A percentile compares a stretch with the other conserved stretches of the same genome.
Evolutionary conservation across 92 coral and sea anemone species (phyloP).

Genomic region (Palythoa grandis): DNA sequence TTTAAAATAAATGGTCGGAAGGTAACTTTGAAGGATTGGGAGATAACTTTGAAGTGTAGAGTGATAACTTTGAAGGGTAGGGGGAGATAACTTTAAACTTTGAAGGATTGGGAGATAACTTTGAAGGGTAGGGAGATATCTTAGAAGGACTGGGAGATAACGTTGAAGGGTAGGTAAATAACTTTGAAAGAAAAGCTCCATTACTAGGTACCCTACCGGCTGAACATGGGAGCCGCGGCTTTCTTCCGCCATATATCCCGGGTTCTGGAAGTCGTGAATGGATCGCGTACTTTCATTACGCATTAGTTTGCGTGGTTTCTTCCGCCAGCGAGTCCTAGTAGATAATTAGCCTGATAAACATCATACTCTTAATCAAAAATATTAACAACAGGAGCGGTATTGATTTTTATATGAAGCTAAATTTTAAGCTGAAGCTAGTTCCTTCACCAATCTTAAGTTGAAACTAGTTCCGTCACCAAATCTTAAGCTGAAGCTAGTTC

Average conservation of each 20-base stretch:
- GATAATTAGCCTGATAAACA: not conserved
- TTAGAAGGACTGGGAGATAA: not conserved
- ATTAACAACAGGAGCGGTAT: not conserved
- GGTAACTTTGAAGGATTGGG: too few relatives aligned
- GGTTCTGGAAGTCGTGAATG: constrained; percentile 15
- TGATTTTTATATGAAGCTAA: not conserved
- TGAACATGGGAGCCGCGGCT: not conserved
- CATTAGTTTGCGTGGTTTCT: constrained; percentile 1
- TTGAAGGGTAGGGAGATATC: not conserved
- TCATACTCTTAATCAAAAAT: not conserved
- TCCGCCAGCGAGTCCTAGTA: constrained; percentile 20
- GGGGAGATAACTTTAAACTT: too few relatives aligned
- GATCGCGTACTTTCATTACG: constrained; percentile 34
- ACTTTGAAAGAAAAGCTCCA: not conserved
- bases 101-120: too few relatives aligned
- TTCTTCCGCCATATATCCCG: constrained; percentile 16
- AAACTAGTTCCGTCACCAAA: too few relatives aligned
- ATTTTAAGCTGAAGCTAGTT: too few relatives aligned
- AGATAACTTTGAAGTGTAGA: too few relatives aligned
- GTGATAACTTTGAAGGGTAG: too few relatives aligned
- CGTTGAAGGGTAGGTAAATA: not conserved
- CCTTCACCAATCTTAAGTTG: too few relatives aligned
- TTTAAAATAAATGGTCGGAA: too few relatives aligned
- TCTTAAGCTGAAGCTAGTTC: too few relatives aligned
- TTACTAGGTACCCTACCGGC: constrained; percentile 5